phyloP scores from a whole-genome alignment of 2,113 vertebrate genomes.

The Pipa parva region DNA sequence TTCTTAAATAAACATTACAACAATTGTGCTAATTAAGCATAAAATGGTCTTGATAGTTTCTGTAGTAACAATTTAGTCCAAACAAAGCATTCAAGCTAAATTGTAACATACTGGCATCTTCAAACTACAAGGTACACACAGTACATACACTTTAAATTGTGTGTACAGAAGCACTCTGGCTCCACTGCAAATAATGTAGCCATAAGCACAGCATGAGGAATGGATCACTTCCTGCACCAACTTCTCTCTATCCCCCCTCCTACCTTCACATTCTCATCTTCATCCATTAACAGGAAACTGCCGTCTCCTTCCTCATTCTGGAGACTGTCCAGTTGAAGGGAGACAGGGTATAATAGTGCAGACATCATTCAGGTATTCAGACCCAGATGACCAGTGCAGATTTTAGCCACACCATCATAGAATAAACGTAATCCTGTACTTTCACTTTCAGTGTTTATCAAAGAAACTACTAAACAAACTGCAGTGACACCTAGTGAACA shows the following conservation, averaged over 20 bases:
- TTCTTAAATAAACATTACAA: no score
- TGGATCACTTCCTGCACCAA: background rate
- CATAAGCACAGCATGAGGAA: background rate
- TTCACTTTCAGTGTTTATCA: slow-evolving; percentile 34
- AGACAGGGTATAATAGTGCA: slow-evolving; percentile 60
- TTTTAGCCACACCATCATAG: background rate
- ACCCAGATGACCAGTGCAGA: background rate
- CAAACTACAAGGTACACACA: no score
- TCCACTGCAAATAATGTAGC: no score
- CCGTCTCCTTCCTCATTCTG: slow-evolving; percentile 37
- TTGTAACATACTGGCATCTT: no score
- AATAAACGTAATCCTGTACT: background rate
- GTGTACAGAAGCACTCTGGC: no score
- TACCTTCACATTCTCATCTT: slow-evolving; percentile 72
- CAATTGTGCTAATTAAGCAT: no score
- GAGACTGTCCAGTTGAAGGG: slow-evolving; percentile 49
- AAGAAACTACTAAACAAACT: background rate
- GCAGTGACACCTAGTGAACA: slow-evolving; percentile 11
- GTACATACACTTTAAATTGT: no score
- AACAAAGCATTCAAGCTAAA: no score
- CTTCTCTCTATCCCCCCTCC: background rate
- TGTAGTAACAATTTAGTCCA: no score
- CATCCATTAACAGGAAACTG: slow-evolving; percentile 71
- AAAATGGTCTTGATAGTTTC: no score
- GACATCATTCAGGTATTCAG: slow-evolving; percentile 55